Conservation (phyloP, 2,888 invertebrate genomes). For the Rhaphigaster nebulosa region DNA sequence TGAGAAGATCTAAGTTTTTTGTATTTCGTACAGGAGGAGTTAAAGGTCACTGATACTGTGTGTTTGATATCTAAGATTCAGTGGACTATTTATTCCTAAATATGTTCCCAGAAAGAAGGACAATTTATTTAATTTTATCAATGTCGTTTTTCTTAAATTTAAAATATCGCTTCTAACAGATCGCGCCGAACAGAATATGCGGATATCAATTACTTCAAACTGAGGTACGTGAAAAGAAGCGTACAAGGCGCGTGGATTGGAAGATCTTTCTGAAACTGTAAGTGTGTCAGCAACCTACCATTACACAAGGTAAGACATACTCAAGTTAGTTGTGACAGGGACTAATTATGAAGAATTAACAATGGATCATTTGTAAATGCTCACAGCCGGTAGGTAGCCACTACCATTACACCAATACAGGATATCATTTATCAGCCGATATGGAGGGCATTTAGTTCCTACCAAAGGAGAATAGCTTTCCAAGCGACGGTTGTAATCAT, state of each 20-base stretch:
- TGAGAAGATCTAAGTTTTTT: neutral
- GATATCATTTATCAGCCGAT: neutral
- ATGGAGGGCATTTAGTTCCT: neutral
- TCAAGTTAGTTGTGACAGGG: neutral
- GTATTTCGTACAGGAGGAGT: neutral
- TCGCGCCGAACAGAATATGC: neutral
- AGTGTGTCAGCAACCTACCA: neutral
- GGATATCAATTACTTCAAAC: neutral
- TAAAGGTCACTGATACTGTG: no score
- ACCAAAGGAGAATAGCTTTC: neutral
- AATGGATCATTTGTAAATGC: neutral
- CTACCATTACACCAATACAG: neutral
- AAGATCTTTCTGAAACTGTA: neutral
- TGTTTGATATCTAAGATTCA: neutral
- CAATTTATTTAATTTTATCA: no score
- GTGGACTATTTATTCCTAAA: neutral
- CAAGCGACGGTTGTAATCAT: neutral
- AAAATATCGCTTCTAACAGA: no score
- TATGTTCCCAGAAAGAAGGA: neutral
- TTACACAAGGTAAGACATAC: neutral
- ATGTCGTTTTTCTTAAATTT: no score
- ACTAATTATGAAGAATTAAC: conserved; percentile 18
- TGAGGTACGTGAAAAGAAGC: neutral
- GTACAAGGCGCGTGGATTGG: neutral
- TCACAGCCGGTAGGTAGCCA: neutral